Evolutionary conservation across 92 coral and sea anemone species (phyloP), one percentile per base, ranked within the genome.

Genomic region (Palythoa grandiflora): DNA sequence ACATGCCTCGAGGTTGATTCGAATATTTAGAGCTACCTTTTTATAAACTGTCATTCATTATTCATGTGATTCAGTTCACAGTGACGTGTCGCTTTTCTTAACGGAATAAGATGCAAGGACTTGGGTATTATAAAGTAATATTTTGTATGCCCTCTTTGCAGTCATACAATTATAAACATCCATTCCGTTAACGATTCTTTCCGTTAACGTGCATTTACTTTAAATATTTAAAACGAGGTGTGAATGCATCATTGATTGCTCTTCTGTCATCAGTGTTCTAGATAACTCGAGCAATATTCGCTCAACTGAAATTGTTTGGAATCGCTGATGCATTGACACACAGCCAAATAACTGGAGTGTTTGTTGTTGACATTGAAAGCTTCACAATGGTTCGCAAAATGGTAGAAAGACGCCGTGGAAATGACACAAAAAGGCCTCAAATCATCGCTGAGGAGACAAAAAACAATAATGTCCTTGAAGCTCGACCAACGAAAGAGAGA

Each of bases 341-440:
- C 57, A 53, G 35, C 59, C 11, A 40, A 81, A 47, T 74, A 12
- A 37, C 38, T 63, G 61, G 0, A 47, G 75, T 81, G 75, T 65
- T 65, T 17, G 35, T 52, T 47, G 21, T n/a, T 3, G 20, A 7
- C 14, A 71, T 14, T 9, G 6, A 66, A 14, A 66, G 16, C 60
- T 44, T 21, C 86, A 0, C 47, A 66, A 81, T 81, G 86, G 86
- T 68, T 66, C 59, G 65, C 75, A 21, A 47, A 20, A 81, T 10
- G 16, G 47, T 68, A 50, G 86, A 81, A 68, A 65, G 13, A 65
- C 86, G 86, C 16, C 66, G 50, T 47, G 66, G 86, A 66, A 65
- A 48, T 48, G 60, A 15, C 5, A n/a, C 21, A 19, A 65, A 66
- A 81, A 81, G 12, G 59, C 38, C n/a, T 81, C 44, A 57, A 2